These are phyloP conservation scores for Athalia rosae DNA, from an alignment of 2,888 invertebrate species.

Conservation along the genomic window DNA sequence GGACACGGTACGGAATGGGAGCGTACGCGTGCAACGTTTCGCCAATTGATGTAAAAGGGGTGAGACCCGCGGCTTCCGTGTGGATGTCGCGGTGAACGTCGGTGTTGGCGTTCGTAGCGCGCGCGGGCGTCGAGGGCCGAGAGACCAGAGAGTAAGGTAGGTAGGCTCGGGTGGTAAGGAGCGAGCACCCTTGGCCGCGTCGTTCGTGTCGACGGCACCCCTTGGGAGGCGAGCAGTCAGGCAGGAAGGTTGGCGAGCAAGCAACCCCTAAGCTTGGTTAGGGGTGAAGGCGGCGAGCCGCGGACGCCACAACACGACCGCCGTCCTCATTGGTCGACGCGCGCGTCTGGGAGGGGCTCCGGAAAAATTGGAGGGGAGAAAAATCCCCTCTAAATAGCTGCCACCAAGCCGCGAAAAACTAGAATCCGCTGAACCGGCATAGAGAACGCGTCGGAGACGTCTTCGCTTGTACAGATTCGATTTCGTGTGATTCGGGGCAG, in stretches of 20 bases:
- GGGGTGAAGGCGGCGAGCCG: conserved; percentile 73
- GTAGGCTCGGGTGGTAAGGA: conserved; percentile 27
- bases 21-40: conserved; percentile 27
- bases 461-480: background rate
- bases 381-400: conserved; percentile 73
- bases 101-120: conserved; percentile 25
- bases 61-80: conserved; percentile 43
- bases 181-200: conserved; percentile 27
- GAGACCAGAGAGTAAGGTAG: conserved; percentile 33
- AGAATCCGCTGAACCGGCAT: conserved; percentile 72
- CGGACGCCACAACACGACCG: conserved; percentile 74
- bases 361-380: conserved; percentile 72
- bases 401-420: conserved; percentile 71
- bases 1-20: too few species aligned
- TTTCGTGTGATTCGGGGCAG: background rate
- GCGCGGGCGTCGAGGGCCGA: conserved; percentile 17
- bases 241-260: conserved; percentile 27
- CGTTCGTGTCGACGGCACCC: conserved; percentile 43
- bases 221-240: conserved; percentile 1
- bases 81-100: conserved; percentile 40
- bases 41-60: background rate
- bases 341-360: conserved; percentile 70
- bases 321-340: conserved; percentile 72
- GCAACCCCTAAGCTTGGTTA: conserved; percentile 67
- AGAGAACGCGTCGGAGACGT: conserved; percentile 63